These are phyloP conservation scores for Meles meles DNA, from an alignment of 2,113 vertebrate species.

Conservation along the genomic window DNA sequence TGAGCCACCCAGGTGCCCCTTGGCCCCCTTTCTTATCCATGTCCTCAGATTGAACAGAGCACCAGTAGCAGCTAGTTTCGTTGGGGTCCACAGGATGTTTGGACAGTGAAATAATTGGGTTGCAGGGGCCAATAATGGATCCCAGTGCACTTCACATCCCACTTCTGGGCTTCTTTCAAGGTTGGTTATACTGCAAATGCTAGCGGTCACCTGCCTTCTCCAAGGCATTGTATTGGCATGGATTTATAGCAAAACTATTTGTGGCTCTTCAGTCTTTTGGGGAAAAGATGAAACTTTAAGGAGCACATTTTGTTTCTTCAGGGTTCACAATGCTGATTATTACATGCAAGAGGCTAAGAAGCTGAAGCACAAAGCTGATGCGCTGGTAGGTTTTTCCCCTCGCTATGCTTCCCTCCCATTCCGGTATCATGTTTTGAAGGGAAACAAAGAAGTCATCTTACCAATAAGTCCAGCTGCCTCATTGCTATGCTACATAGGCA, in stretches of 20 bases:
- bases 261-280: constrained; percentile 51
- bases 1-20: too few relatives aligned
- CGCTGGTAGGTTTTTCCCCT: constrained; percentile 85
- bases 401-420: background rate
- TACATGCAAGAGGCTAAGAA: constrained; percentile 98
- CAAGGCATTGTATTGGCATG: background rate
- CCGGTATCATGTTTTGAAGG: background rate
- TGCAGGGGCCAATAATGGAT: background rate
- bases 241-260: background rate
- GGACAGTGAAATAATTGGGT: constrained; percentile 54
- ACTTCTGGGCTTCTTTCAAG: constrained; percentile 57
- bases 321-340: constrained; percentile 93
- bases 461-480: background rate
- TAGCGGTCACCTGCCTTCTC: constrained; percentile 3
- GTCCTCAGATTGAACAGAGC: constrained; percentile 52
- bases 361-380: constrained; percentile 96
- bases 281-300: constrained; percentile 44
- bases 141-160: constrained; percentile 49
- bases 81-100: constrained; percentile 31
- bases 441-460: background rate
- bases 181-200: constrained; percentile 50
- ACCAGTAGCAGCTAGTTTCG: constrained; percentile 46
- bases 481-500: background rate
- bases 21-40: constrained; percentile 30
- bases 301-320: constrained; percentile 79